Base-by-base conservation (phyloP, 2,113 vertebrate species). In the Erpornis zantholeuca region DNA sequence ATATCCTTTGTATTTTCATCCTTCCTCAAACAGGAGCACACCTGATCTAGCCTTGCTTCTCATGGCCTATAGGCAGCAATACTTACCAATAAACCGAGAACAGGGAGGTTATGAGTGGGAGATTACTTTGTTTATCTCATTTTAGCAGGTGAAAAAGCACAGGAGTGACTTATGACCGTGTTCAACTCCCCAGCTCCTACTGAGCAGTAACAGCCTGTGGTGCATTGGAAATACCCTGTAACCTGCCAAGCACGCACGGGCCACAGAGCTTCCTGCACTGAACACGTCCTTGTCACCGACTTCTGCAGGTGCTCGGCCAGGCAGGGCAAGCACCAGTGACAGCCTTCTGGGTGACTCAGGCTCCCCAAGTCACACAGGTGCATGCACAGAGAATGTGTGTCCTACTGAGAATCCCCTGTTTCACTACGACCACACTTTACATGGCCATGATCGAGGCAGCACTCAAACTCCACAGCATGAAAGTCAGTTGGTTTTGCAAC, bases 341-440 rank as follows among this genome's bases (percentile, higher is more conserved):
- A 71, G n/a, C 24, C 27, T 59, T 25, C n/a, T 63, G 61, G 18
- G 40, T 35, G n/a, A 49, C 10, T 60, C 28, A 7, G 25, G 49
- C 25, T 86, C 17, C 21, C 65, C 61, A 35, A 35, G 21, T n/a
- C 27, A 42, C n/a, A 56, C 0, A 2, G 15, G 23, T 38, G 14
- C 44, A 29, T 2, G 31, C 9, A 49, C 19, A 60, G 35, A 60
- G 28, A 45, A 50, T 33, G 14, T 45, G 33, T 23, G 45, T 12
- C 12, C 38, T 27, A n/a, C n/a, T n/a, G n/a, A n/a, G n/a, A n/a
- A n/a, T n/a, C n/a, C n/a, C n/a, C n/a, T n/a, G n/a, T n/a, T n/a
- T n/a, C n/a, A n/a, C n/a, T n/a, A 7, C 0, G 1, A 5, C 16
- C 36, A 65, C 38, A 36, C 6, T 70, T 60, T 29, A 16, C 22